Percentiles rank a stretch among this genome's conserved stretches.
Conservation (phyloP, 2,797 vertebrate genomes). For the Syndactyla subalaris region DNA sequence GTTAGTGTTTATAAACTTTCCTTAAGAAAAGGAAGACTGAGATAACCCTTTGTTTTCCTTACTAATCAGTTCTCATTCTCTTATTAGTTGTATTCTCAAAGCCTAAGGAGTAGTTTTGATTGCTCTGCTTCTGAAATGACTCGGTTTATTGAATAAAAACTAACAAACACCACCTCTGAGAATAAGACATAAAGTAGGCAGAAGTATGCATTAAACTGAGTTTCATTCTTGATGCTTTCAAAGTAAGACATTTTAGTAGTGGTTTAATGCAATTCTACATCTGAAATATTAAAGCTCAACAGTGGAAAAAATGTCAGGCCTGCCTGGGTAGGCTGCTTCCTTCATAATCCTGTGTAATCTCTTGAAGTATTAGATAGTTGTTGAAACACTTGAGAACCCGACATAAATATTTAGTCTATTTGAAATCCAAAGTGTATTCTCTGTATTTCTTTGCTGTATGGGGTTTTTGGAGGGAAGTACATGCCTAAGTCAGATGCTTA, state of each 20-base stretch:
- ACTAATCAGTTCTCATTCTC: background rate
- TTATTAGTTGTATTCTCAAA: background rate
- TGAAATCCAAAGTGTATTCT: background rate
- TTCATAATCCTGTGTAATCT: background rate
- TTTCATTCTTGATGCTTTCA: background rate
- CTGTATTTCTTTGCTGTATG: background rate
- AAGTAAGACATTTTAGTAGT: background rate
- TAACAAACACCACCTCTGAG: background rate
- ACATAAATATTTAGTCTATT: slow-evolving; percentile 28
- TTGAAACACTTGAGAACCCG: background rate
- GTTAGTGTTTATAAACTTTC: background rate
- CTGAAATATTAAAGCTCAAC: background rate
- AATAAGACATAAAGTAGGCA: background rate
- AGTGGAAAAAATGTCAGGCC: background rate
- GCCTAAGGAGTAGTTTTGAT: background rate
- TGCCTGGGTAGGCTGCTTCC: background rate
- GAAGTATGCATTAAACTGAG: background rate
- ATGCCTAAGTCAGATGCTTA: background rate
- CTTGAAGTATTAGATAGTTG: background rate
- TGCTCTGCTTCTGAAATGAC: background rate
- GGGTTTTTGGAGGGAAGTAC: background rate
- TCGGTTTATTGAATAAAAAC: background rate
- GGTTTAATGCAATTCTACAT: background rate
- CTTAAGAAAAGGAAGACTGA: background rate
- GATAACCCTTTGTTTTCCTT: background rate